These are phyloP conservation scores for Theristus sp. DNA, from an alignment of 2,888 invertebrate species.

Conservation along the genomic window DNA sequence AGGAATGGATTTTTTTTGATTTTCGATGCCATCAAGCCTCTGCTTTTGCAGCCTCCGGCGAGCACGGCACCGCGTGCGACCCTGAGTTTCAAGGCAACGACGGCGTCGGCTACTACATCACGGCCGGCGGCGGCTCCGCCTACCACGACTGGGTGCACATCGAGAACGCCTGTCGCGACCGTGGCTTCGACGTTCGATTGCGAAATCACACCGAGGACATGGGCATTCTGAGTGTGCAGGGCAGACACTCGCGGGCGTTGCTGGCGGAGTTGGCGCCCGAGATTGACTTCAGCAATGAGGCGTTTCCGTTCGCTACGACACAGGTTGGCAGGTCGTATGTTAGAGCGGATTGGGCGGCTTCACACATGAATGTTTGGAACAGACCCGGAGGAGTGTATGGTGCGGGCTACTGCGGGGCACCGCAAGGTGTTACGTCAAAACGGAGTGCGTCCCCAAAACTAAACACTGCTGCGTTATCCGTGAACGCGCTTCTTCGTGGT, in stretches of 20 bases:
- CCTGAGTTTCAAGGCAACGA: conserved; percentile 23
- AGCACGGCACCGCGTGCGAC: neutral
- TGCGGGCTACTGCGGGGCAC: too few relatives aligned
- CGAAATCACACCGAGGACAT: conserved; percentile 57
- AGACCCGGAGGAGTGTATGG: too few relatives aligned
- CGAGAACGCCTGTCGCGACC: conserved; percentile 45
- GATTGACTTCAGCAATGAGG: conserved; percentile 34
- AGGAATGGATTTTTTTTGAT: too few relatives aligned
- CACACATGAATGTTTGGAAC: too few relatives aligned
- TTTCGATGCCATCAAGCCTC: too few relatives aligned
- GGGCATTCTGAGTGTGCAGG: conserved; percentile 64
- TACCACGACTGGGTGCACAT: conserved; percentile 57
- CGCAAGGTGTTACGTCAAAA: too few relatives aligned
- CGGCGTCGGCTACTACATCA: conserved; percentile 52
- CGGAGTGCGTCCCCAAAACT: too few relatives aligned
- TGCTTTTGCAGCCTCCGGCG: too few relatives aligned
- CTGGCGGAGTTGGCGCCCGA: conserved; percentile 27
- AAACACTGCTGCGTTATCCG: too few relatives aligned
- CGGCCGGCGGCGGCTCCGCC: conserved; percentile 59
- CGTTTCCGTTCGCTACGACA: conserved; percentile 43
- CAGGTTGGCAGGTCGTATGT: too few relatives aligned
- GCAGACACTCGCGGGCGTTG: conserved; percentile 50
- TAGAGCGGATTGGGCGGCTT: too few relatives aligned
- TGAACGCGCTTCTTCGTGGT: too few relatives aligned
- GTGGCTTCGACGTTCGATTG: conserved; percentile 52